Evolutionary conservation across 2,113 vertebrate species (phyloP).

Genomic region (Amphiprion ocellaris): DNA sequence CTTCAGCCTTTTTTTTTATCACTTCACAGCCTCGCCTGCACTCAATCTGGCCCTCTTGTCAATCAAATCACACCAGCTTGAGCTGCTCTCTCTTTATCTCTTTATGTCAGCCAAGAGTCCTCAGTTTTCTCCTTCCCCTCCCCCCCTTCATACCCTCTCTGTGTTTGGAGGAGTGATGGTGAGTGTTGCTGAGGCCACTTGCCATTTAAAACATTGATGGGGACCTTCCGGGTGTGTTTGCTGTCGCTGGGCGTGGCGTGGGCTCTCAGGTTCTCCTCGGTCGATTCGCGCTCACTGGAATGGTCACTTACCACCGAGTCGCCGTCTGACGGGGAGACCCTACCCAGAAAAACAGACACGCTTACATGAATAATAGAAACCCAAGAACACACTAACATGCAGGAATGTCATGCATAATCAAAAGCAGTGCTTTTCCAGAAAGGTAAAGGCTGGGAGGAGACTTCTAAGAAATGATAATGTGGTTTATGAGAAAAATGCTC

Average conservation of each 20-base stretch:
- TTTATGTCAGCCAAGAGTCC: constrained; percentile 34
- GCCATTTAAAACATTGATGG: constrained; percentile 87
- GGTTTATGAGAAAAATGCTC: background rate
- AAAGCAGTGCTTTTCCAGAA: constrained; percentile 30
- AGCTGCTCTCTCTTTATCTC: constrained; percentile 46
- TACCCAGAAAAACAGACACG: constrained; percentile 69
- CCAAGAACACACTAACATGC: constrained; percentile 11
- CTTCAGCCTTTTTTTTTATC: background rate
- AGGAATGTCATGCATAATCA: constrained; percentile 45
- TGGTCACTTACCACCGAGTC: constrained; percentile 93
- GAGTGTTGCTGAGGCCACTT: constrained; percentile 76
- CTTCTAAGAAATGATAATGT: constrained; percentile 21
- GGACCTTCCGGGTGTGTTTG: constrained; percentile 85
- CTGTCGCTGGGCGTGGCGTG: constrained; percentile 79
- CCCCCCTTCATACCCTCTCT: constrained; percentile 15
- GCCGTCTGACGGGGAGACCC: constrained; percentile 93
- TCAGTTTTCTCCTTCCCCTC: background rate
- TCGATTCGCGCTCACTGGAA: constrained; percentile 89
- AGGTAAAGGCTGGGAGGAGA: constrained; percentile 26
- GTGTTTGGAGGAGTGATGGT: constrained; percentile 38
- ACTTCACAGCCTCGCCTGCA: background rate
- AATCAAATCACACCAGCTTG: constrained; percentile 24
- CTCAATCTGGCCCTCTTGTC: constrained; percentile 33
- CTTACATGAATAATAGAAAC: constrained; percentile 65
- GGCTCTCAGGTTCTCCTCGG: constrained; percentile 86